Evolutionary conservation across 2,888 invertebrate genomes (phyloP), one percentile per base, ranked within the genome.

Genomic region (Tuta absoluta): DNA sequence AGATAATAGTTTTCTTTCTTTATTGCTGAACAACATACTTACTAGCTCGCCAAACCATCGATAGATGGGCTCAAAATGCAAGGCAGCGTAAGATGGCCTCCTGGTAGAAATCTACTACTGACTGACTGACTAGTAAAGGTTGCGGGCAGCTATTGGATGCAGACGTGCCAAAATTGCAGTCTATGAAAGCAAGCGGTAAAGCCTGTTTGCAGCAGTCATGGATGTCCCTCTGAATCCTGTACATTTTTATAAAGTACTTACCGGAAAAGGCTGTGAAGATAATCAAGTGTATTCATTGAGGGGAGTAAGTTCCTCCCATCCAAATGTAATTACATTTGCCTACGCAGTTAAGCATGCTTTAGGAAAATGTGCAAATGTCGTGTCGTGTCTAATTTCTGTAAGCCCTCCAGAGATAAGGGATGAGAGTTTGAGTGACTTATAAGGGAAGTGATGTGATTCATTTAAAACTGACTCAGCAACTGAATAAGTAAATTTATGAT

Each of bases 301-400:
- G 75, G 73, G 73, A 77, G 71, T 75, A 65, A 75, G 74, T 71
- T 78, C 71, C 76, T 75, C 70, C 70, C 73, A 71, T 73, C 73
- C 74, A 70, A 72, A 76, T 80, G 80, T 86, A 85, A 86, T 86
- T 85, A 87, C 82, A 86, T 86, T 86, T 83, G 76, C 80, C 74
- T 79, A 84, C 84, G 81, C 82, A 82, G 84, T 81, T 80, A 81
- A 81, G 77, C 77, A 78, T 77, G 72, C 80, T 75, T 69, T 68
- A 72, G 69, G 80, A 78, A 83, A 81, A 79, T 77, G 79, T 79
- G 83, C 81, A 79, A 83, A 85, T 79, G 84, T 79, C 79, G 75
- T 71, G 69, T 79, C 80, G 75, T 71, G 69, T 79, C 80, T 82
- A 81, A 85, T 84, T 84, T 75, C 70, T 67, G 68, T 65, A 68